Evolutionary conservation across 2,797 vertebrate species (phyloP).

Genomic region (Perodicticus potto): DNA sequence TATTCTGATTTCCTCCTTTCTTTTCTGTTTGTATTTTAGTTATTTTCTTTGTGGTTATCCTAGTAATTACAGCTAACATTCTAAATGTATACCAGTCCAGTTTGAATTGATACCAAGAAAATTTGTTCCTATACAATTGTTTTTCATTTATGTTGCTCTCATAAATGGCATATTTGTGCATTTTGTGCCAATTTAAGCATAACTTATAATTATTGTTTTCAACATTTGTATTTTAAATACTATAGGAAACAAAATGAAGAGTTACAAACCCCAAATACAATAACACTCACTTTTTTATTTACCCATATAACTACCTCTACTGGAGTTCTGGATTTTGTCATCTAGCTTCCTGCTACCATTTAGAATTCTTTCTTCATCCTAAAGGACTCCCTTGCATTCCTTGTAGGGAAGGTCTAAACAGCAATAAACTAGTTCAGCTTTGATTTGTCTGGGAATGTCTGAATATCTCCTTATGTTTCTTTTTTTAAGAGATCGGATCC

Average conservation of each 20-base stretch:
- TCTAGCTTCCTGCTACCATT: neutral
- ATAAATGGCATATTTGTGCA: neutral
- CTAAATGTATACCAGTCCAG: neutral
- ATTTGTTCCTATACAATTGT: neutral
- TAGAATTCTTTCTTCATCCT: neutral
- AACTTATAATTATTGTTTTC: neutral
- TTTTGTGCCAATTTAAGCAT: neutral
- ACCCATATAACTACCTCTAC: neutral
- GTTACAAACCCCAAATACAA: neutral
- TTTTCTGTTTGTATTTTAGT: neutral
- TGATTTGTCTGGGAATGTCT: neutral
- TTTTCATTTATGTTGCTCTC: no score
- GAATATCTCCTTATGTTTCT: neutral
- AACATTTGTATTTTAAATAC: neutral
- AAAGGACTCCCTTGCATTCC: neutral
- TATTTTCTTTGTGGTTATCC: neutral
- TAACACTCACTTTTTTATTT: neutral
- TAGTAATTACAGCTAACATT: neutral
- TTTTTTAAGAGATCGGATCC: no score
- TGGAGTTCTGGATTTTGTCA: neutral
- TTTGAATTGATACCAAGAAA: neutral
- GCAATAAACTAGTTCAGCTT: neutral
- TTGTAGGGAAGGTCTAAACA: neutral
- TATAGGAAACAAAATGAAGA: neutral
- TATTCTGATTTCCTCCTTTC: neutral